Conservation (phyloP, 2,888 invertebrate species). For the Agrilus biguttatus region DNA sequence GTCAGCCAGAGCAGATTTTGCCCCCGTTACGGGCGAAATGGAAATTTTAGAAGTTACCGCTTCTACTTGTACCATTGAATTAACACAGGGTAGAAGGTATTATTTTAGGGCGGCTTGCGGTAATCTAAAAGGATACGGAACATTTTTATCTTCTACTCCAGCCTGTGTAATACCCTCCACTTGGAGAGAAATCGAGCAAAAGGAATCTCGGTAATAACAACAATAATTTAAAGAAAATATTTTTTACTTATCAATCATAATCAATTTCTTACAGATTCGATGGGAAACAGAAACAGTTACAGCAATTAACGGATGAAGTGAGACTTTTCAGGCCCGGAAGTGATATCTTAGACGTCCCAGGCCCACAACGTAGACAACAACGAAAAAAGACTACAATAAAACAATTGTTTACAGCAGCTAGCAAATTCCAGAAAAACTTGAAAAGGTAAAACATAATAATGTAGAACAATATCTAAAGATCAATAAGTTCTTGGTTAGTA, state of each 20-base stretch:
- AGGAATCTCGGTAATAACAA: conserved; percentile 36
- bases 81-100: conserved; percentile 76
- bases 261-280: conserved; percentile 36
- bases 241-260: not conserved
- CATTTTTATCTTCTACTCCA: conserved; percentile 61
- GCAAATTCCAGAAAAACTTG: conserved; percentile 91
- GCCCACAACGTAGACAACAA: conserved; percentile 53
- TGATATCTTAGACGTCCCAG: conserved; percentile 51
- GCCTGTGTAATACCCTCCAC: conserved; percentile 80
- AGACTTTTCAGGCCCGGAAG: conserved; percentile 41
- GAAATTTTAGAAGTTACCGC: conserved; percentile 57
- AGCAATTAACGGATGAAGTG: conserved; percentile 59
- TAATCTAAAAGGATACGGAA: conserved; percentile 83
- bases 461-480: not conserved
- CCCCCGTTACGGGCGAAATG: conserved; percentile 62
- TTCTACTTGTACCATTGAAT: conserved; percentile 47
- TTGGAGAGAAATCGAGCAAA: conserved; percentile 77
- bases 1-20: conserved; percentile 78
- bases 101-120: conserved; percentile 87
- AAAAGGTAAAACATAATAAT: conserved; percentile 43
- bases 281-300: conserved; percentile 56
- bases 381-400: conserved; percentile 75
- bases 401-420: conserved; percentile 87
- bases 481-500: not conserved
- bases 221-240: not conserved